Conservation (phyloP, 2,797 vertebrate species). For the Amblyopsis hoosieri region DNA sequence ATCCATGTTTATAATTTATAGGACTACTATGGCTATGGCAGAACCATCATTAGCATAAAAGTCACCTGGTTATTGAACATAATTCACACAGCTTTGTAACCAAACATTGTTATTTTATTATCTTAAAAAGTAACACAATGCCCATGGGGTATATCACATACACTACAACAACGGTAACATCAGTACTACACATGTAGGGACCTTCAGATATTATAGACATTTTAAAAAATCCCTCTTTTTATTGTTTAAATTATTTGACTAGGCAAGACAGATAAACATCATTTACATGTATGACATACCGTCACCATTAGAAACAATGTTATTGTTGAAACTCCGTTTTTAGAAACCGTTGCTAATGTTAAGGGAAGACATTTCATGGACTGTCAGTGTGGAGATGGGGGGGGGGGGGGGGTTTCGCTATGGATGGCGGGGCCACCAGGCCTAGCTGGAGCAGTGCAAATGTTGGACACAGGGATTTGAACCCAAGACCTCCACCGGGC, state of each 20-base stretch:
- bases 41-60: too few relatives aligned
- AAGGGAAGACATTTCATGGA: conserved; percentile 99
- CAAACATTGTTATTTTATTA: conserved; percentile 99
- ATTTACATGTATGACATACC: conserved; percentile 96
- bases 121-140: conserved; percentile 99
- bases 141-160: conserved; percentile 94
- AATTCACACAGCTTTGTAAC: conserved; percentile 71
- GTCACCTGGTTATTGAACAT: conserved; percentile 3
- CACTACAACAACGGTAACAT: conserved; percentile 97
- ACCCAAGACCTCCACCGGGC: conserved; percentile 22
- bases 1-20: too few relatives aligned
- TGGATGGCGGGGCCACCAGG: conserved; percentile 74
- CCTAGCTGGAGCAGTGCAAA: conserved; percentile 41
- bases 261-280: conserved; percentile 98
- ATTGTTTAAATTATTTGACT: conserved; percentile 95
- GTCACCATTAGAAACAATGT: conserved; percentile 96
- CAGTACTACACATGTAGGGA: conserved; percentile 95
- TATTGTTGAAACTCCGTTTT: conserved; percentile 92
- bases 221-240: conserved; percentile 90
- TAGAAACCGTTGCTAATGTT: conserved; percentile 94
- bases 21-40: too few relatives aligned
- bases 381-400: conserved; percentile 90
- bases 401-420: conserved; percentile 73
- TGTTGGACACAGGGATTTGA: conserved; percentile 27
- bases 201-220: conserved; percentile 96